Percentiles rank a stretch among this genome's conserved stretches.
Evolutionary conservation across 2,797 vertebrate genomes (phyloP).

Genomic region (Sciurus vulgaris): DNA sequence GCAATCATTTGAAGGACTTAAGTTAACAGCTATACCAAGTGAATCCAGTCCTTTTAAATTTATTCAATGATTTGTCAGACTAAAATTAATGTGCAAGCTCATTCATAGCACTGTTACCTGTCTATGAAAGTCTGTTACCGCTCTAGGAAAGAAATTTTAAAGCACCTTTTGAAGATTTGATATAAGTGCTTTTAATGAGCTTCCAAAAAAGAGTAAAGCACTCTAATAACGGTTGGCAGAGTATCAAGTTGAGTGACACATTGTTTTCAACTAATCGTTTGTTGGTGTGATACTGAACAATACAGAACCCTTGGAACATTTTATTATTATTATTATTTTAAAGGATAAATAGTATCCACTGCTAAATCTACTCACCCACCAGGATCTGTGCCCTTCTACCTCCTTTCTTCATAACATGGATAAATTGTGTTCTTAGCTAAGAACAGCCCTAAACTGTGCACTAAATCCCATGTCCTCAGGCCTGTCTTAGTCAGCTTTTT

Average conservation of each 20-base stretch:
- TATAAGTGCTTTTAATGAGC: slow-evolving; percentile 36
- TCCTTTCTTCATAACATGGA: background rate
- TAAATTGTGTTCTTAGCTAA: background rate
- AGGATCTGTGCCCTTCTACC: background rate
- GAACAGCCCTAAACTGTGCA: background rate
- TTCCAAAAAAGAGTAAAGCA: slow-evolving; percentile 34
- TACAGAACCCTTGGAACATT: background rate
- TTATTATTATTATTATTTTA: background rate
- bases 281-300: background rate
- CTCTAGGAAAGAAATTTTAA: slow-evolving; percentile 17
- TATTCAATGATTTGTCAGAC: background rate
- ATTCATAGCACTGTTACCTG: background rate
- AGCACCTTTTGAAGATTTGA: slow-evolving; percentile 18
- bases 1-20: background rate
- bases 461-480: background rate
- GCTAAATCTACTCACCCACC: background rate
- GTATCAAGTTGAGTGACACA: background rate
- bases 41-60: background rate
- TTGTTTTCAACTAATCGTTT: slow-evolving; percentile 36
- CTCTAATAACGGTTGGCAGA: slow-evolving; percentile 24
- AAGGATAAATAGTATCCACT: background rate
- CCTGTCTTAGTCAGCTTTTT: no score
- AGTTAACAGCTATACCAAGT: background rate
- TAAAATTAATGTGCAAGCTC: background rate
- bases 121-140: no score